Base-by-base conservation (phyloP, 2,888 invertebrate species). In the Drosophila paramelanica region DNA sequence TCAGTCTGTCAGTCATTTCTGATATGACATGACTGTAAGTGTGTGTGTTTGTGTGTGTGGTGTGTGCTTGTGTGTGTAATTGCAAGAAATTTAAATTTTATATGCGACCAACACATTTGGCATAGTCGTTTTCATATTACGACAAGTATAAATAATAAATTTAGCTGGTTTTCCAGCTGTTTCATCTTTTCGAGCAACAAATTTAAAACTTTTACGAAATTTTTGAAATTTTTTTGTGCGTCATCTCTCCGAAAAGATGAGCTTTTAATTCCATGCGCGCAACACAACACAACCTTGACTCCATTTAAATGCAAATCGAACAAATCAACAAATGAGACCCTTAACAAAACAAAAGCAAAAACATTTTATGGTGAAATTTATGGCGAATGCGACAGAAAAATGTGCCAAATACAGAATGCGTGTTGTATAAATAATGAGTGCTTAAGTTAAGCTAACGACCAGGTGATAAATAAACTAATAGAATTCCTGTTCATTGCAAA, bases 81-180 rank as follows among this genome's bases (percentile, higher is more conserved):
- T 78, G 79, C 64, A 68, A 57, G 75, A 73, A 86, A 84, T 85
- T 87, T 84, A 84, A 84, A 81, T 85, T 77, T 85, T 77, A 87
- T 82, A 77, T 72, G 70, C 73, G 50, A 75, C 38, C 82, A 77
- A 81, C 79, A 79, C 79, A 86, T 75, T 86, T 79, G 76, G 69
- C 75, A 67, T 65, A 58, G 73, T 68, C 69, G 67, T 60, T 76
- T 85, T 74, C 68, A 67, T 73, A 71, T 62, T 77, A 77, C 68
- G 59, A 72, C 76, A 53, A 76, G 52, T 66, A 83, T 83, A 86
- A 86, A 78, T 86, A 83, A 81, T 83, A 76, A 72, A 77, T 68
- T 67, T 47, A 20, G 25, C 47, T 53, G 62, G 41, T 61, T 23
- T 53, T 58, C 64, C 51, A 67, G 49, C 69, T 67, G 74, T 27